phyloP scores from a whole-genome alignment of 2,797 vertebrate species.

The Centropyge bicolor region DNA sequence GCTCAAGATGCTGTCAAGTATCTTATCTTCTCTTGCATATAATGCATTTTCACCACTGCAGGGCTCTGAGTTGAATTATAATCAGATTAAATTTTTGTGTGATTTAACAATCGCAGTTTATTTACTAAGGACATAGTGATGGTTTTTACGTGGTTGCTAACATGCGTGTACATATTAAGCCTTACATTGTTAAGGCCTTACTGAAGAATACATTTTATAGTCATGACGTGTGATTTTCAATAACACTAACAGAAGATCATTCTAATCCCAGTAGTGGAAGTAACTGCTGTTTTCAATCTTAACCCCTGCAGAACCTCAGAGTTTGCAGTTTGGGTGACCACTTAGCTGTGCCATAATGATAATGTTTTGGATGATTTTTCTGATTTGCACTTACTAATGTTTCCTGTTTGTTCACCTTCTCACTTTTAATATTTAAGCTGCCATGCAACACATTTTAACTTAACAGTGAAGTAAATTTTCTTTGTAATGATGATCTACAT shows the following conservation, averaged over 20 bases:
- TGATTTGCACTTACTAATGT: conserved; percentile 84
- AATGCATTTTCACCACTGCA: conserved; percentile 80
- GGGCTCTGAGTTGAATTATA: conserved; percentile 65
- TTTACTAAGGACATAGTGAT: conserved; percentile 65
- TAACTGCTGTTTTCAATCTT: conserved; percentile 68
- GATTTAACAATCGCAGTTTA: conserved; percentile 63
- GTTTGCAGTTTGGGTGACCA: conserved; percentile 56
- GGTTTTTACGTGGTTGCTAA: conserved; percentile 73
- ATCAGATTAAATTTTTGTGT: conserved; percentile 36
- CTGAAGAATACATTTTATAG: conserved; percentile 53
- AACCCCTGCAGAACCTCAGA: conserved; percentile 61
- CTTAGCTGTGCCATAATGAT: conserved; percentile 54
- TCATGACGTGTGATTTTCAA: conserved; percentile 66
- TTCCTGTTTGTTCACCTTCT: conserved; percentile 77
- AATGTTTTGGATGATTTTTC: conserved; percentile 58
- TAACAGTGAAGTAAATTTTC: conserved; percentile 17
- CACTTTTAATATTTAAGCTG: conserved; percentile 57
- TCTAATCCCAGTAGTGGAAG: conserved; percentile 67
- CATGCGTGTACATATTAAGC: conserved; percentile 54
- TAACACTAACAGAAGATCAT: conserved; percentile 80
- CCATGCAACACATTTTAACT: conserved; percentile 45
- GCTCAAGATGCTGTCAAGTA: conserved; percentile 81
- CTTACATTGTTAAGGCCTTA: conserved; percentile 48
- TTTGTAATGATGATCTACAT: conserved; percentile 14
- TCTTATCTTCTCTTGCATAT: conserved; percentile 79